Evolutionary conservation across 2,113 vertebrate species (phyloP), one percentile per base, ranked within the genome.

Genomic region (Sceloporus undulatus): DNA sequence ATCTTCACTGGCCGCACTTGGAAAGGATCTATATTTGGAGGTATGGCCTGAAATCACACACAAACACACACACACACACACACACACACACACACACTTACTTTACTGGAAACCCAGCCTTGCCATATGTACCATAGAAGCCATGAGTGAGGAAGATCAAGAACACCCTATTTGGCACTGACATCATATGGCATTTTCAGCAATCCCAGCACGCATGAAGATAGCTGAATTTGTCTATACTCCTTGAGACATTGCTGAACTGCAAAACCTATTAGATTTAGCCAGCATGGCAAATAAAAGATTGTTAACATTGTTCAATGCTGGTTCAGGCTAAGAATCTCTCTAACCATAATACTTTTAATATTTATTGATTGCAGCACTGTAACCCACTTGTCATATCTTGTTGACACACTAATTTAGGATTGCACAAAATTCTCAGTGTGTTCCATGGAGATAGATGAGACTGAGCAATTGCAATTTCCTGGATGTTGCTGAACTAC

Each of bases 21-120:
- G 94, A 98, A 97, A 90, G 97, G 98, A 13, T 97, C 95, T 0
- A 34, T 97, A 80, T 98, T 98, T 96, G 98, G 98, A 95, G 97
- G 98, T 98, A 89, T 95, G 88, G n/a, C 25, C 59, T 77, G 85
- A 23, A 54, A 7, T 79, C 16, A n/a, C 14, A 18, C 52, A 23
- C n/a, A 18, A 5, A 48, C 42, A 48, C 42, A 48, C 42, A 48
- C 42, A 48, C 42, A 48, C 42, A 48, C 42, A 48, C 42, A 48
- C 42, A 48, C 42, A 48, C 34, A 34, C 34, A 34, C 34, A 34
- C 34, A 34, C 48, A 59, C 56, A 9, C 76, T 25, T 79, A 29
- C 27, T 29, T 52, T 84, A 84, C 34, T 48, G 1, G 29, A 71
- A 73, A 29, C 40, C 29, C 40, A 70, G 16, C 48, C 42, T 83